phyloP scores from a whole-genome alignment of 2,888 invertebrate species.

The Agrochola lota region DNA sequence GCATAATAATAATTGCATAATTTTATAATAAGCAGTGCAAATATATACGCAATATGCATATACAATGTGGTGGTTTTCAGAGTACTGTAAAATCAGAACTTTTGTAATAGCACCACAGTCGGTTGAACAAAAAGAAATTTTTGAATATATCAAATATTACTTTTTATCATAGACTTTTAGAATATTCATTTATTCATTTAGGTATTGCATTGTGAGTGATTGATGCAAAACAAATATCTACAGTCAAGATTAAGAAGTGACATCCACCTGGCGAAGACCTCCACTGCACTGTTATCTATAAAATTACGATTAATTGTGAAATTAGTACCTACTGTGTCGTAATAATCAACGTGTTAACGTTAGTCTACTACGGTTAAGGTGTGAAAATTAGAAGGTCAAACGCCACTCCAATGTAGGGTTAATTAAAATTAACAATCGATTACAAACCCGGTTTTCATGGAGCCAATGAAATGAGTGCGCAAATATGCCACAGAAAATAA shows the following conservation, averaged over 20 bases:
- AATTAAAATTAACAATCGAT: slow-evolving; percentile 65
- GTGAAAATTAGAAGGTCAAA: slow-evolving; percentile 71
- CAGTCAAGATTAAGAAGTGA: slow-evolving; percentile 56
- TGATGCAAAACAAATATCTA: slow-evolving; percentile 38
- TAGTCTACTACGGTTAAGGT: slow-evolving; percentile 70
- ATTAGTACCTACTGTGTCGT: slow-evolving; percentile 75
- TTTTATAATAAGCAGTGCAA: slow-evolving; percentile 88
- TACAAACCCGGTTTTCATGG: slow-evolving; percentile 71
- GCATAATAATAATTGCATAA: slow-evolving; percentile 80
- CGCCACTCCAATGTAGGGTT: slow-evolving; percentile 72
- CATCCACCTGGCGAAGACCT: slow-evolving; percentile 70
- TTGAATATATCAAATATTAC: slow-evolving; percentile 49
- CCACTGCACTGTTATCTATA: slow-evolving; percentile 79
- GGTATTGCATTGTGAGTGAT: slow-evolving; percentile 33
- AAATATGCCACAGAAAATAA: slow-evolving; percentile 76
- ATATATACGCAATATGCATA: slow-evolving; percentile 80
- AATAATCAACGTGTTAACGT: slow-evolving; percentile 65
- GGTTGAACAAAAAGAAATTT: slow-evolving; percentile 31
- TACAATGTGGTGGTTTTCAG: slow-evolving; percentile 64
- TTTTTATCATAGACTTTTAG: slow-evolving; percentile 28
- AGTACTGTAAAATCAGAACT: slow-evolving; percentile 32
- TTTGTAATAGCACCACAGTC: slow-evolving; percentile 23
- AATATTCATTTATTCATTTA: slow-evolving; percentile 20
- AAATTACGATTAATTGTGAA: slow-evolving; percentile 71
- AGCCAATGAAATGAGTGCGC: slow-evolving; percentile 75